phyloP scores from a whole-genome alignment of 2,888 invertebrate genomes.

The Acleris sparsana region DNA sequence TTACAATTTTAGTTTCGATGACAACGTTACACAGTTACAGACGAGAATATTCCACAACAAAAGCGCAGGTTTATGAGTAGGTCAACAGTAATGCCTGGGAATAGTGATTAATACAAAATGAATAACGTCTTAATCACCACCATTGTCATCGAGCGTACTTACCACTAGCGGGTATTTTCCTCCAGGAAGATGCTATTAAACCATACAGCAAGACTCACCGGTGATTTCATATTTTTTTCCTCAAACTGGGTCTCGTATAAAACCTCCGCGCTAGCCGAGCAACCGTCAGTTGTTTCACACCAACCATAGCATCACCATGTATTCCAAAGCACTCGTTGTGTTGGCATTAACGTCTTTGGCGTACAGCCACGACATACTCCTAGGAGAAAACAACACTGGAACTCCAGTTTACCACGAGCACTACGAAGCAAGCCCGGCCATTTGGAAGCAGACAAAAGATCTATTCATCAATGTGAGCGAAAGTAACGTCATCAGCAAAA shows the following conservation, averaged over 20 bases:
- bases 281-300: slow-evolving; percentile 50
- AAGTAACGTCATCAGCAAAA: slow-evolving; percentile 59
- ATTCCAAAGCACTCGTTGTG: slow-evolving; percentile 44
- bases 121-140: slow-evolving; percentile 21
- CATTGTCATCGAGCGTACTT: slow-evolving; percentile 50
- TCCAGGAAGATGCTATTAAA: slow-evolving; percentile 67
- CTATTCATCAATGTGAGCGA: slow-evolving; percentile 59
- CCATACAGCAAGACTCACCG: slow-evolving; percentile 50
- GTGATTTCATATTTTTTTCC: slow-evolving; percentile 70
- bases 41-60: no score
- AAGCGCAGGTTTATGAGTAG: not conserved
- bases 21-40: no score
- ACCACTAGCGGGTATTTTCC: slow-evolving; percentile 58
- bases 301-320: slow-evolving; percentile 43
- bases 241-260: slow-evolving; percentile 59
- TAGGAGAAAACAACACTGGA: slow-evolving; percentile 51
- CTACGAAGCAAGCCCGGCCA: slow-evolving; percentile 62
- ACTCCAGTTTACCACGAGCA: slow-evolving; percentile 62
- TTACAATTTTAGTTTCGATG: no score
- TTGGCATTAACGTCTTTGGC: slow-evolving; percentile 51
- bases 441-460: slow-evolving; percentile 63
- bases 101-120: slow-evolving; percentile 15
- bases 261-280: slow-evolving; percentile 47
- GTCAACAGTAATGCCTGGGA: not conserved
- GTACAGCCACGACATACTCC: slow-evolving; percentile 55